These are phyloP conservation scores for Drusus annulatus DNA, from an alignment of 1,140 invertebrate genomes.

Conservation along the genomic window DNA sequence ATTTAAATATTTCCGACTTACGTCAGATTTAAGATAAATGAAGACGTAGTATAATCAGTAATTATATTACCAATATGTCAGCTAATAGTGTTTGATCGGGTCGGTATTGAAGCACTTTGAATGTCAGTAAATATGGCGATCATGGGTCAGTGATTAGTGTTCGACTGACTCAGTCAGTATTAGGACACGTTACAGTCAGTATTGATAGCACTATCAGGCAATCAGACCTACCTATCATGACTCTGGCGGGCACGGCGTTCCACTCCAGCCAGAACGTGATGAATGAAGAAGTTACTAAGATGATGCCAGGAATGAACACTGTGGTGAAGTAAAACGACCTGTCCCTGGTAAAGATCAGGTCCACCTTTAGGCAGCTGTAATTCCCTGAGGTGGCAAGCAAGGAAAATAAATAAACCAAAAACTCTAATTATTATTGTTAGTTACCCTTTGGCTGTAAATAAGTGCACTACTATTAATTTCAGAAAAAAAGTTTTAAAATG, in stretches of 20 bases:
- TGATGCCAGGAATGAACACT: conserved; percentile 95
- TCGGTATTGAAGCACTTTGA: too few species aligned
- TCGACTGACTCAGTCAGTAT: too few species aligned
- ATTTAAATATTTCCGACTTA: too few species aligned
- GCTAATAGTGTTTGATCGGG: too few species aligned
- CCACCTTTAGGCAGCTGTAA: conserved; percentile 94
- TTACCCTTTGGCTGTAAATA: not conserved
- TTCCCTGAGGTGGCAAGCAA: conserved; percentile 81
- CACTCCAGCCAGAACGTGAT: conserved; percentile 93
- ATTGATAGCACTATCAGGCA: too few species aligned
- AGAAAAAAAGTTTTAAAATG: not conserved
- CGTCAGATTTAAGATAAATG: too few species aligned
- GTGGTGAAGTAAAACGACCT: conserved; percentile 96
- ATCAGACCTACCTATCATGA: conserved; percentile 87
- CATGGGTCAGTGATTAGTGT: too few species aligned
- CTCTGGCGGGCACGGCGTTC: conserved; percentile 94
- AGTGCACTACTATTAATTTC: not conserved
- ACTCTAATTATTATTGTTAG: too few species aligned
- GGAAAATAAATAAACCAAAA: conserved; percentile 50
- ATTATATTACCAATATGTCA: too few species aligned
- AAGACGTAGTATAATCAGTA: too few species aligned
- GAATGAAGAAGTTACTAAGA: conserved; percentile 94
- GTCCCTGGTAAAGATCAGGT: conserved; percentile 93
- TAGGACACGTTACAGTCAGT: too few species aligned
- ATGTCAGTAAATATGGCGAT: too few species aligned